Base-by-base conservation (phyloP, 2,797 vertebrate genomes). In the Melanotaenia trifasciata region DNA sequence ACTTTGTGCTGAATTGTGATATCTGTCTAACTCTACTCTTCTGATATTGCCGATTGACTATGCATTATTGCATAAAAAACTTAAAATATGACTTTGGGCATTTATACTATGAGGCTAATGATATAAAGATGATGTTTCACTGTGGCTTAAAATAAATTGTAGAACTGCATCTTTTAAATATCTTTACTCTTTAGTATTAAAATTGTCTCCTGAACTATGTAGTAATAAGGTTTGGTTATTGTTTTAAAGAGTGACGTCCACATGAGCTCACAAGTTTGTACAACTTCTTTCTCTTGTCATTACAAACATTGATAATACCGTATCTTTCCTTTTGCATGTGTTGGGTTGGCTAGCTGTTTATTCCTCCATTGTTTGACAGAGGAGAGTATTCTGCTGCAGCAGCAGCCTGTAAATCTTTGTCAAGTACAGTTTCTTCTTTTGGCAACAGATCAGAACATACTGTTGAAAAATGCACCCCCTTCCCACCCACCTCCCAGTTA, bases 401-500 rank as follows among this genome's bases (percentile, higher is more conserved):
- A 61, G 58, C 59, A 77, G 67, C 43, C 12, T 77, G 26, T 38
- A 50, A 66, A 57, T 43, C 32, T 30, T 32, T 47, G 58, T 83
- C 57, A 81, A 76, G 74, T 80, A 57, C 61, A 72, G 51, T 67
- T 36, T 79, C 30, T 70, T 79, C 66, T 83, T 84, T 66, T 86
- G 86, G 86, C 79, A 62, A 54, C 47, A 75, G 33, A 70, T 73
- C 33, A 80, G 70, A 76, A 79, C 64, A 73, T 72, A 28, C 78
- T 30, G 38, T 28, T 78, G 56, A 81, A 86, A 92, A 79, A 87
- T 74, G 40, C 58, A 4, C 10, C 76, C 64, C 70, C 66, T 30
- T 22, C 35, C 22, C 70, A 64, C 73, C 79, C 72, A 82, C 74
- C 82, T 70, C 75, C 79, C 59, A 91, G 85, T 78, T 88, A 91